Evolutionary conservation across 2,113 vertebrate species (phyloP), one percentile per base, ranked within the genome.

Genomic region (Hemiprocne comata): DNA sequence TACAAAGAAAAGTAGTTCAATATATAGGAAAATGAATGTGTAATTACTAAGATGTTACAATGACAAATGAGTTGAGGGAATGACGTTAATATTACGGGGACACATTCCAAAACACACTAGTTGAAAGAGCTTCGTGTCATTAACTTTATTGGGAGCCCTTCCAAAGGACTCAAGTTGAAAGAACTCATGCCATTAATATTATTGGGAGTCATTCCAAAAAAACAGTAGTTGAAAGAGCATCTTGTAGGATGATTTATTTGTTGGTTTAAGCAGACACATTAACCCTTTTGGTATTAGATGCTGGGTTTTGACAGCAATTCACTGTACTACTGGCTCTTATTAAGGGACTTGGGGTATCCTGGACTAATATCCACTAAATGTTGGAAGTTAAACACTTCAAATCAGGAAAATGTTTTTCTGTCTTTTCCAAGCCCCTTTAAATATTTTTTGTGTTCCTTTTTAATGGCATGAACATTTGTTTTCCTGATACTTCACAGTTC

Each of bases 1-100:
- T 91, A 78, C 46, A 90, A 62, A 73, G 82, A 81, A 92, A 86
- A 3, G 29, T 36, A 71, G 31, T 81, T 93, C 79, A 96, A 88
- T 92, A 88, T 93, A 44, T 86, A 94, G 72, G 93, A 87, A 96
- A 97, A 97, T 92, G 34, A 92, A 88, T 69, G 55, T 57, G 26
- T 44, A 93, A 88, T 86, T 91, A 87, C 79, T 74, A 29, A 67
- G 42, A 86, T 26, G 20, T 66, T 93, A 80, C 31, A 84, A 60
- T 84, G 75, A 70, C 1, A 0, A 92, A 92, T 71, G 72, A 92
- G 53, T 71, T 89, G 57, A 94, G 34, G 44, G 61, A 86, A 84
- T 75, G 50, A 81, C 51, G 72, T 50, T 48, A 82, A 53, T 60
- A 69, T 87, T 78, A 58, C 20, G 33, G 61, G 53, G 38, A 78